Base-by-base conservation (phyloP, 1,140 invertebrate species). In the Wiebesia pumilae region DNA sequence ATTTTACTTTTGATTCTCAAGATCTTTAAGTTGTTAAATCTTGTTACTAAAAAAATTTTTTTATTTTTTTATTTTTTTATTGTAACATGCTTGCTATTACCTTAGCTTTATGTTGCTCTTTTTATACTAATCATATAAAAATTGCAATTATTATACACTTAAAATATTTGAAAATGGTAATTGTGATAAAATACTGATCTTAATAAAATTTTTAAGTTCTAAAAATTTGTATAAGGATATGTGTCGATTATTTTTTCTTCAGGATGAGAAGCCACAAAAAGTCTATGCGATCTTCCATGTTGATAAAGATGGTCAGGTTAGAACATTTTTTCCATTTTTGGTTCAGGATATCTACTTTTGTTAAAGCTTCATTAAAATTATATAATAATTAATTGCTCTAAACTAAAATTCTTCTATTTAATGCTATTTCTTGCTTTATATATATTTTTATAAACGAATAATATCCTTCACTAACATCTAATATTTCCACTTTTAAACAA, bases 251-350 rank as follows among this genome's bases (percentile, higher is more conserved):
- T 94, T 94, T 94, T 91, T 93, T 94, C 90, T 94, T 94, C 94
- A 96, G 95, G 95, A 95, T 91, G 94, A 95, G 89, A 95, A 95
- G 92, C 90, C 89, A 91, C 95, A 95, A 93, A 95, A 96, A 94
- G 92, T 95, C 90, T 93, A 95, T 93, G 95, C 95, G 88, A 95
- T 96, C 89, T 94, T 96, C 94, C 95, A 95, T 95, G 94, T 96
- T 94, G 95, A 95, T 93, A 94, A 95, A 94, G 94, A 95, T 89
- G 94, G 94, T 89, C 95, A 96, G 95, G 95, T 96, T 94, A 95
- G 94, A 94, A 89, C 90, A 89, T 77, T 87, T 87, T 84, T 43
- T 62, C 24, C 67, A 87, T 65, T 84, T 81, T 65, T 84, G 40
- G 40, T 67, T 82, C 33, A 27, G 80, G 80, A 33, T 73, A 85